phyloP scores from a whole-genome alignment of 2,113 vertebrate genomes.

The Ceyx cyanopectus region DNA sequence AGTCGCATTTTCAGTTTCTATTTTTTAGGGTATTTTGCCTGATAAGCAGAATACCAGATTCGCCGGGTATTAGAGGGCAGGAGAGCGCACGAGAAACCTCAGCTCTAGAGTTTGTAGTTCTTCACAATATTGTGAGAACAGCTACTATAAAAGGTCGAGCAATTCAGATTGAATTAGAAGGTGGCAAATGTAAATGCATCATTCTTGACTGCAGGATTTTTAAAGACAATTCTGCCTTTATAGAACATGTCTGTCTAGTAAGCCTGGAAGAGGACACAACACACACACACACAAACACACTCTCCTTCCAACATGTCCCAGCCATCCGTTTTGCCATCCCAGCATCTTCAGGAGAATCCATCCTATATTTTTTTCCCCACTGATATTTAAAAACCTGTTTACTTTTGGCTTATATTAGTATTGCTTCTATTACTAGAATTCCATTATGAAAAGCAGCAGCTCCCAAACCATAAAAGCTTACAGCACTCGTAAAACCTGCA shows the following conservation, averaged over 20 bases:
- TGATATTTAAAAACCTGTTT: neutral
- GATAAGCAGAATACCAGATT: neutral
- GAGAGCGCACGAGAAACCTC: neutral
- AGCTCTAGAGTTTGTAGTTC: neutral
- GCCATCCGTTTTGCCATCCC: neutral
- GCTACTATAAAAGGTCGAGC: accelerated
- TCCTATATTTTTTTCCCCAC: neutral
- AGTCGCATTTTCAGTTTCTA: neutral
- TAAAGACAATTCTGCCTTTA: neutral
- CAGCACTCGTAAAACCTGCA: neutral
- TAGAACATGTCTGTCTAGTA: neutral
- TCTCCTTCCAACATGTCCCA: neutral
- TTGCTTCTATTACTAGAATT: neutral
- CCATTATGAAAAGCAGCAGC: neutral
- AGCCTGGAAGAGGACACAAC: neutral
- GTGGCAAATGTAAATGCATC: neutral
- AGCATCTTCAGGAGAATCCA: neutral
- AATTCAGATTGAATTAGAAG: neutral
- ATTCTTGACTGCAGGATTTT: neutral
- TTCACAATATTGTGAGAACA: neutral
- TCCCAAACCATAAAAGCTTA: neutral
- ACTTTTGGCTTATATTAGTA: neutral
- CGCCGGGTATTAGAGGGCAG: neutral
- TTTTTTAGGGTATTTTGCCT: neutral
- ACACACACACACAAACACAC: neutral